Conservation (phyloP, 2,888 invertebrate species). For the Perdita meconis region DNA sequence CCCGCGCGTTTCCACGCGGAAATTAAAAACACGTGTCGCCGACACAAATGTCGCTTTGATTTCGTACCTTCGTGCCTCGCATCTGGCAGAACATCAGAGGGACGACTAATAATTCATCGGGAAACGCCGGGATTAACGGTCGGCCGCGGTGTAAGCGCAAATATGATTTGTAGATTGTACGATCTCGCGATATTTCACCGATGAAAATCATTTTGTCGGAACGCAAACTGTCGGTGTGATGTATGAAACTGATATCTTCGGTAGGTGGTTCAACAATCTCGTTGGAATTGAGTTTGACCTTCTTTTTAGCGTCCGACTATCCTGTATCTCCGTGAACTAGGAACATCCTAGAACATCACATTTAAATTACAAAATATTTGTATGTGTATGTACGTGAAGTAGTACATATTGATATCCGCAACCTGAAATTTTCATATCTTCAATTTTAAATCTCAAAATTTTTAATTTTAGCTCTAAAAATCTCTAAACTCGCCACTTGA, state of each 20-base stretch:
- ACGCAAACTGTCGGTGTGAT: background rate
- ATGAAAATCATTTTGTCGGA: background rate
- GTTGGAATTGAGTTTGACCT: too few relatives aligned
- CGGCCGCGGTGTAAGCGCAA: background rate
- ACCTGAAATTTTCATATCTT: too few relatives aligned
- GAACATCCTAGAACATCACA: too few relatives aligned
- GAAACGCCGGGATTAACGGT: background rate
- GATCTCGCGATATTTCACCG: background rate
- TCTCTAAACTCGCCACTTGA: too few relatives aligned
- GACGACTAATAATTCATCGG: conserved; percentile 22
- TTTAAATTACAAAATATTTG: too few relatives aligned
- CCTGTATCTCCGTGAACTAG: too few relatives aligned
- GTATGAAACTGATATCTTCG: background rate
- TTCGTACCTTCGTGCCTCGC: conserved; percentile 21
- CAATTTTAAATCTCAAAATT: too few relatives aligned
- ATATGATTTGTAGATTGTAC: conserved; percentile 5
- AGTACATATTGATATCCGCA: too few relatives aligned
- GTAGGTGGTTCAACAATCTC: background rate
- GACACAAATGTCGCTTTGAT: conserved; percentile 45
- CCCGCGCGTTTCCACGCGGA: conserved; percentile 39
- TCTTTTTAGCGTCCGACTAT: too few relatives aligned
- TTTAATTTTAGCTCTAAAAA: too few relatives aligned
- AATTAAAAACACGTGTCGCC: conserved; percentile 53
- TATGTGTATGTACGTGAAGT: too few relatives aligned
- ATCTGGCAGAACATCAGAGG: conserved; percentile 1